Evolutionary conservation across 2,797 vertebrate species (phyloP), one percentile per base, ranked within the genome.

Genomic region (Girardinus metallicus): DNA sequence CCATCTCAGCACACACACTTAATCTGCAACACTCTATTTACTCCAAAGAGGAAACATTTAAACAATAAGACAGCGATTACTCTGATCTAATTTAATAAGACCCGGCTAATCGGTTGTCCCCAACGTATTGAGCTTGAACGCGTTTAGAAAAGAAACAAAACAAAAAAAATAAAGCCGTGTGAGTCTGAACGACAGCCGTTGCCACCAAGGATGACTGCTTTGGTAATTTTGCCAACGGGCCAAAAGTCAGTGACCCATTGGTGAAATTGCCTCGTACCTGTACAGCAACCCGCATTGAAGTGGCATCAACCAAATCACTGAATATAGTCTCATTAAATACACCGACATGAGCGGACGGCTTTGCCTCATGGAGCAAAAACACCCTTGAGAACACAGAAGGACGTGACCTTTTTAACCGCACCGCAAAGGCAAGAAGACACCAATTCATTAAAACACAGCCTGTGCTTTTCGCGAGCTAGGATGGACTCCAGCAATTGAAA

Each of bases 281-380:
- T 4, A 16, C 72, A 4, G 43, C 41, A 26, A 44, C 80, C 80
- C 72, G 82, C 82, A 87, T 83, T 53, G 29, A 77, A 43, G 73
- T 76, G 90, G 91, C 87, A 85, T 90, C 79, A 70, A 84, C 74
- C 79, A 79, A 84, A 87, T 81, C 79, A 12, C 77, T 6, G 39
- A 74, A 78, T 55, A 55, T 55, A n/a, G 77, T 86, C 81, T 68
- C 80, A 88, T 92, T 90, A 87, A 92, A 92, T 74, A 82, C 87
- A 78, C 90, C 79, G 86, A 81, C 85, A 85, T 72, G 89, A 87
- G 87, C 46, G 29, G 70, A 77, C 74, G 62, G 70, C 77, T 60
- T 82, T 13, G 51, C 88, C 83, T 81, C 26, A 43, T 86, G 86
- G 87, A 87, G 34, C 68, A 70, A 70, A 70, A 76, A 26, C 43